Percentiles rank a stretch among this genome's conserved stretches.
These are phyloP conservation scores for Drosophila mauritiana DNA, from an alignment of 1,140 invertebrate genomes.

Conservation along the genomic window DNA sequence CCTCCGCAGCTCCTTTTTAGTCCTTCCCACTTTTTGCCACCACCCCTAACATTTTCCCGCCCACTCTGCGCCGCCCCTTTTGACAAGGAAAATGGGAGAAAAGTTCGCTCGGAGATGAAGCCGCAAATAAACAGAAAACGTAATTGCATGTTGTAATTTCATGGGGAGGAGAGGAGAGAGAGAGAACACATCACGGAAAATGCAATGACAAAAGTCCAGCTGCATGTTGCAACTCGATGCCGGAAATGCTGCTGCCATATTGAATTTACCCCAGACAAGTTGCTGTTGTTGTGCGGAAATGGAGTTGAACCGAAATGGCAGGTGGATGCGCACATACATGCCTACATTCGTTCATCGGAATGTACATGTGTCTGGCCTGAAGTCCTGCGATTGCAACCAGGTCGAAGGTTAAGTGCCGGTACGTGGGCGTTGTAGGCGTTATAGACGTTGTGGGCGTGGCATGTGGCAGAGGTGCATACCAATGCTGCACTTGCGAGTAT, in stretches of 20 bases:
- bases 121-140: slow-evolving; percentile 77
- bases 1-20: neutral
- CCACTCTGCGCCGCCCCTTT: neutral
- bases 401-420: slow-evolving; percentile 14
- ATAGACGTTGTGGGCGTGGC: neutral
- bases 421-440: neutral
- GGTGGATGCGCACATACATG: neutral
- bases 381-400: slow-evolving; percentile 6
- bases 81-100: slow-evolving; percentile 18
- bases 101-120: slow-evolving; percentile 42
- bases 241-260: slow-evolving; percentile 72
- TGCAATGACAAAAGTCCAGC: slow-evolving; percentile 17
- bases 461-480: slow-evolving; percentile 3
- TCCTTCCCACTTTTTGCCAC: neutral
- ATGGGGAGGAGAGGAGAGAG: neutral
- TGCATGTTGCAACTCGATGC: slow-evolving; percentile 51
- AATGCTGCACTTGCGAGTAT: neutral
- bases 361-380: neutral
- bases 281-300: slow-evolving; percentile 35
- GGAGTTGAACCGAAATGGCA: slow-evolving; percentile 7
- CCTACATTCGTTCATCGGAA: no score
- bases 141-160: slow-evolving; percentile 52
- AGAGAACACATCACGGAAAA: neutral
- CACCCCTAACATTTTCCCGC: neutral
- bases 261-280: slow-evolving; percentile 64